Percentiles rank a stretch among this genome's conserved stretches.
Conservation (phyloP, 2,888 invertebrate genomes). For the Alviniconcha strummeri region DNA sequence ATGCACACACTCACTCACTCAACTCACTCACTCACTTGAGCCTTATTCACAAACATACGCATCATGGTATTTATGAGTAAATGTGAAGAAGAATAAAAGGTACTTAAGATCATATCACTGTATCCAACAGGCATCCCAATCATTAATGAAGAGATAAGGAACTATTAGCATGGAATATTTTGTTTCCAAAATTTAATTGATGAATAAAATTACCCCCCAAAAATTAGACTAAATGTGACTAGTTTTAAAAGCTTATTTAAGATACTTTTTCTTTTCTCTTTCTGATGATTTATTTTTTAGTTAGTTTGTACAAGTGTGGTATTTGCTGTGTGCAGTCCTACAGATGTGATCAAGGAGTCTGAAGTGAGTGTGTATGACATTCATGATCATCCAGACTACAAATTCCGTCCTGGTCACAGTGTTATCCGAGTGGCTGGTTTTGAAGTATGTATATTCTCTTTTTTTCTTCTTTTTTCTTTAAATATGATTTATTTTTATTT, state of each 20-base stretch:
- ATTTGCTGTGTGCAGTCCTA: slow-evolving; percentile 76
- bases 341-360: slow-evolving; percentile 81
- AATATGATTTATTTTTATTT: neutral
- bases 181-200: too few species aligned
- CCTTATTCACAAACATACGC: too few species aligned
- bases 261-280: neutral
- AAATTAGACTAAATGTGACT: too few species aligned
- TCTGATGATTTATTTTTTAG: neutral
- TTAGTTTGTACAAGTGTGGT: neutral
- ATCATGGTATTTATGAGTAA: too few species aligned
- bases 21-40: too few species aligned
- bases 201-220: too few species aligned
- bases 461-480: neutral
- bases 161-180: too few species aligned
- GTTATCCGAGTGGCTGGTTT: slow-evolving; percentile 76
- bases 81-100: too few species aligned
- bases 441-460: slow-evolving; percentile 49
- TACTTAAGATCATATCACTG: too few species aligned
- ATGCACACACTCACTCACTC: too few species aligned
- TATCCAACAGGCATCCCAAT: too few species aligned
- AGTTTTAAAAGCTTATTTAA: neutral
- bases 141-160: too few species aligned
- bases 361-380: slow-evolving; percentile 96
- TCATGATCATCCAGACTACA: slow-evolving; percentile 95
- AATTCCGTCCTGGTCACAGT: slow-evolving; percentile 92